Percentiles rank a stretch among this genome's conserved stretches.
These are phyloP conservation scores for Heterotilapia buettikoferi DNA, from an alignment of 2,113 vertebrate species.

Conservation along the genomic window DNA sequence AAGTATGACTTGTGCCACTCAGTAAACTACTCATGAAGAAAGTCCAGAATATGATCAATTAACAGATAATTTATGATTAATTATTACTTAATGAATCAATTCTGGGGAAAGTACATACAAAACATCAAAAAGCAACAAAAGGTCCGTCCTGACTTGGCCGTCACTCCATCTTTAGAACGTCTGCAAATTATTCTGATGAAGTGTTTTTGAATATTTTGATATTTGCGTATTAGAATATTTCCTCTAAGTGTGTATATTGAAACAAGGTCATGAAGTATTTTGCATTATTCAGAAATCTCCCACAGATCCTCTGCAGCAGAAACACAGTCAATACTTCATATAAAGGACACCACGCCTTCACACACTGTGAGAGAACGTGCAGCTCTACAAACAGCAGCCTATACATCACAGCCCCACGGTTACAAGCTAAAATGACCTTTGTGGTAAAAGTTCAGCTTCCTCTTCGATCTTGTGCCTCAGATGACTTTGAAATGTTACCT, in stretches of 20 bases:
- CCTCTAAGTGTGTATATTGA: neutral
- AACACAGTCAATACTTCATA: neutral
- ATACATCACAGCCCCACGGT: neutral
- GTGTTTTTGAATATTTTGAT: neutral
- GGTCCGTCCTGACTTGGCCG: accelerated
- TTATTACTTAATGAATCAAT: neutral
- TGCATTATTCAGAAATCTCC: neutral
- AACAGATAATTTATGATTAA: neutral
- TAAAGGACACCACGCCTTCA: neutral
- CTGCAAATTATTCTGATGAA: neutral
- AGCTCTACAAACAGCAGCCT: neutral
- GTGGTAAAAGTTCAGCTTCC: neutral
- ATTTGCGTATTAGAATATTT: accelerated
- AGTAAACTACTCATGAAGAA: neutral
- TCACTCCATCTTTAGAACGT: neutral
- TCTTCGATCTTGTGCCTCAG: neutral
- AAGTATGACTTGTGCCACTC: neutral
- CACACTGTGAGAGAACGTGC: neutral
- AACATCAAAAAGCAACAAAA: neutral
- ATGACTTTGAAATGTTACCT: neutral
- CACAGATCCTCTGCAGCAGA: neutral
- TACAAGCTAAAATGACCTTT: neutral
- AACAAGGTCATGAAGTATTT: neutral
- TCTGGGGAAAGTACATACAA: neutral
- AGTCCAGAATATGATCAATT: neutral